These are phyloP conservation scores for Gymnoscelis rufifasciata DNA, from an alignment of 2,888 invertebrate species.

Conservation along the genomic window DNA sequence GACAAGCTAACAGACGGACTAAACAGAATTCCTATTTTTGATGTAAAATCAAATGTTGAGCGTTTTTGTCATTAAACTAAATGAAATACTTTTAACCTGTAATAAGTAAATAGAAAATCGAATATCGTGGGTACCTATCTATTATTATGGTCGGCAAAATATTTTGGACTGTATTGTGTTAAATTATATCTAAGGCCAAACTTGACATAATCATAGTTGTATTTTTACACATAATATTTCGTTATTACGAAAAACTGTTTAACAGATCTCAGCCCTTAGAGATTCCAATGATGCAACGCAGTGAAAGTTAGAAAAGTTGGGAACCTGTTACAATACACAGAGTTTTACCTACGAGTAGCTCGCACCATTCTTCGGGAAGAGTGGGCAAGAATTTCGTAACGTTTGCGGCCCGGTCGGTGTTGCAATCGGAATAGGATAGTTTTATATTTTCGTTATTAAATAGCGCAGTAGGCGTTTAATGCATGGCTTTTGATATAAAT, in stretches of 20 bases:
- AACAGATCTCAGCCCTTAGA: slow-evolving; percentile 9
- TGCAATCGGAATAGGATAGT: slow-evolving; percentile 7
- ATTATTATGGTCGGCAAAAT: too few species aligned
- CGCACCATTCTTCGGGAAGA: slow-evolving; percentile 11
- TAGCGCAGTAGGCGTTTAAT: background rate
- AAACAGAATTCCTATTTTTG: too few species aligned
- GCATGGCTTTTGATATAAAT: background rate
- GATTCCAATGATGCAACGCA: slow-evolving; percentile 34
- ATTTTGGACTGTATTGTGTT: too few species aligned
- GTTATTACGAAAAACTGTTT: background rate
- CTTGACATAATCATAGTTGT: too few species aligned
- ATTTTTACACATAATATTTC: too few species aligned
- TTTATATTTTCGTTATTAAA: background rate
- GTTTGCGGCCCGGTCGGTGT: slow-evolving; percentile 21
- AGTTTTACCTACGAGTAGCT: slow-evolving; percentile 14
- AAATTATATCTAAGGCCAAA: too few species aligned
- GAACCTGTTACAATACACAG: slow-evolving; percentile 30
- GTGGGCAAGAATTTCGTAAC: slow-evolving; percentile 20
- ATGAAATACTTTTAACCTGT: too few species aligned
- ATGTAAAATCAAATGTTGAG: too few species aligned
- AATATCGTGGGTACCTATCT: too few species aligned
- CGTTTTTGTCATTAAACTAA: too few species aligned
- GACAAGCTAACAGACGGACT: too few species aligned
- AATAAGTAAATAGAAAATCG: too few species aligned
- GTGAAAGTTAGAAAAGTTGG: slow-evolving; percentile 44